Conservation (phyloP, 1,140 invertebrate genomes). For the Medauroidea extradentata region DNA sequence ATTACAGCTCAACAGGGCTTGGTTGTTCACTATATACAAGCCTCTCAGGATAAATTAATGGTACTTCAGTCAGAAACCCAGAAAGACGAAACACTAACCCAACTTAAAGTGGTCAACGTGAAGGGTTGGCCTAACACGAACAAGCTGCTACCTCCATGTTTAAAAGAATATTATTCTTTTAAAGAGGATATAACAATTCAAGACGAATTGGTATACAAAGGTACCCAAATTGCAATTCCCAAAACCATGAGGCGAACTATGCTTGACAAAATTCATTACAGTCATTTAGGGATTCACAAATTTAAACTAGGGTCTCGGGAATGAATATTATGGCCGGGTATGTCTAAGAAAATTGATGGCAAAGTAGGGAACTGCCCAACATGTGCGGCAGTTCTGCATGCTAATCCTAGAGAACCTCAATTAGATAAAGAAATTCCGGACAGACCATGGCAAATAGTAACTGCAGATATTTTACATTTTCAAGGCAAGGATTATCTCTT, state of each 20-base stretch:
- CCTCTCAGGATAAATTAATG: not conserved
- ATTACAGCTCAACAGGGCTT: not conserved
- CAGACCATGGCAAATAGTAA: not conserved
- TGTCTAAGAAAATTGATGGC: not conserved
- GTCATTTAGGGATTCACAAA: not conserved
- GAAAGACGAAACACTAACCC: not conserved
- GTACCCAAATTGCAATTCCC: not conserved
- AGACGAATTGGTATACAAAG: not conserved
- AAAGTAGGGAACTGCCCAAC: not conserved
- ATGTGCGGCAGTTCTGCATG: not conserved
- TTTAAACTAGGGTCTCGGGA: not conserved
- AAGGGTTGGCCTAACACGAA: not conserved
- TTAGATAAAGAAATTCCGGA: not conserved
- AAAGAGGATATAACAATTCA: not conserved
- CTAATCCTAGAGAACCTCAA: not conserved
- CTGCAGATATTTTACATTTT: not conserved
- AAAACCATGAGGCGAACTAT: not conserved
- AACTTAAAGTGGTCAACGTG: not conserved
- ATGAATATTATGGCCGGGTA: not conserved
- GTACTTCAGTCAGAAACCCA: not conserved
- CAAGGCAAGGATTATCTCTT: not conserved
- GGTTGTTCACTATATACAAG: not conserved
- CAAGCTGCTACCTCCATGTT: not conserved
- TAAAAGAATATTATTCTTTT: not conserved
- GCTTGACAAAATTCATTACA: not conserved